Base-by-base conservation (phyloP, 2,113 vertebrate genomes). In the Oncorhynchus mykiss region DNA sequence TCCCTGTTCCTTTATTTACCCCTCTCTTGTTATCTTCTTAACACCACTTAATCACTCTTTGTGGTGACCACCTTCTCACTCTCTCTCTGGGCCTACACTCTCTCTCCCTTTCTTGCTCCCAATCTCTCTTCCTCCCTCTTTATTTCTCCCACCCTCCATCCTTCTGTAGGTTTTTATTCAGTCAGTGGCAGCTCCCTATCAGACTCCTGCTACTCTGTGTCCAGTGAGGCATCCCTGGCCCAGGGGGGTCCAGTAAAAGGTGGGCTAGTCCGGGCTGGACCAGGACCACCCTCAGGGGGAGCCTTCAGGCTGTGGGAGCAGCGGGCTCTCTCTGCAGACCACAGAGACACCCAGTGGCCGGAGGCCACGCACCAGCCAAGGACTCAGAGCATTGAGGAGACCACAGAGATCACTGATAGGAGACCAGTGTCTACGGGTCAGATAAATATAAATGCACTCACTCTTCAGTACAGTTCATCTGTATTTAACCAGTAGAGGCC, bases 111-210 rank as follows among this genome's bases (percentile, higher is more conserved):
- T 51, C 27, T 11, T 66, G 34, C 59, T 60, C 60, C 14, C 39
- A 8, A 45, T 45, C 48, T 60, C 20, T 24, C n/a, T 62, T 5
- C 59, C 59, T 9, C 59, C 16, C 59, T 62, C 59, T 62, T 3
- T 62, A n/a, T 45, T 45, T 45, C 13, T 77, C 39, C 39, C 39
- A 45, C 39, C 39, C 39, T 45, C 71, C 66, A 18, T 82, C 34
- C 77, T 71, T 76, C 9, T 72, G 0, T 78, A 95, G 94, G 94
- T 54, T 95, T 95, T 84, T 95, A 94, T 59, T 94, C 94, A 0
- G 93, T 95, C 68, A 94, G 93, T n/a, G 94, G 93, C 31, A 94
- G 94, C 85, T 95, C 94, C 59, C 86, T 95, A 48, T 94, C 94
- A 0, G 93, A 94, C 87, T 95, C 95, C 3, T 92, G 92, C 80